Base-by-base conservation (phyloP, 1,140 invertebrate genomes). In the Cataglyphis hispanica region DNA sequence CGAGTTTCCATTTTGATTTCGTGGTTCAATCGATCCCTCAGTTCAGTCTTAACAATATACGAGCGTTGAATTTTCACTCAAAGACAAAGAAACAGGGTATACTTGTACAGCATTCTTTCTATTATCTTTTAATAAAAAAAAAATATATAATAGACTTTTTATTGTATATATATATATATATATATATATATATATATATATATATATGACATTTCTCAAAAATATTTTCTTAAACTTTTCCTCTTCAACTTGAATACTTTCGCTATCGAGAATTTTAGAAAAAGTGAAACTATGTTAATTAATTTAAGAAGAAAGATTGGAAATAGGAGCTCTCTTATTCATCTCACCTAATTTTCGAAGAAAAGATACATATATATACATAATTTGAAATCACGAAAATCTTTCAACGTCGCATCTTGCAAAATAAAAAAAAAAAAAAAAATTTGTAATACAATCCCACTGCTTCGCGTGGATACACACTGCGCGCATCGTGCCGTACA, bases 1-100 rank as follows among this genome's bases (percentile, higher is more conserved):
- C 78, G 53, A 40, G 67, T 60, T 83, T 43, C 78, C 78, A 83
- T 83, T 74, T 83, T 83, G 78, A 83, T 83, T 83, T 83, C 78
- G 78, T 61, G n/a, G 50, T 46, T 74, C 40, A 83, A 74, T 83
- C 72, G 78, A 83, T 74, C 67, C 66, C 34, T 27, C 50, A 37
- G 60, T 67, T n/a, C 8, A 83, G 37, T 31, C 67, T 83, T 74
- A 83, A 83, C 78, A 61, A 25, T 25, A 53, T 46, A 74, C n/a
- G 67, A 60, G 50, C 78, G 53, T 81, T 46, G 31, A 60, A 34
- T 34, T 61, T 43, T 83, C 67, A 27, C 22, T 7, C 67, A 19
- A 19, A 50, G 13, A 19, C 43, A 46, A 46, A 46, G 53, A 25
- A 25, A 72, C 40, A 25, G 43, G 22, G 25, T 53, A 37, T 5